A percentile compares a stretch with the other conserved stretches of the same genome.
These are phyloP conservation scores for Pampusana beccarii DNA, from an alignment of 2,113 vertebrate species.

Conservation along the genomic window DNA sequence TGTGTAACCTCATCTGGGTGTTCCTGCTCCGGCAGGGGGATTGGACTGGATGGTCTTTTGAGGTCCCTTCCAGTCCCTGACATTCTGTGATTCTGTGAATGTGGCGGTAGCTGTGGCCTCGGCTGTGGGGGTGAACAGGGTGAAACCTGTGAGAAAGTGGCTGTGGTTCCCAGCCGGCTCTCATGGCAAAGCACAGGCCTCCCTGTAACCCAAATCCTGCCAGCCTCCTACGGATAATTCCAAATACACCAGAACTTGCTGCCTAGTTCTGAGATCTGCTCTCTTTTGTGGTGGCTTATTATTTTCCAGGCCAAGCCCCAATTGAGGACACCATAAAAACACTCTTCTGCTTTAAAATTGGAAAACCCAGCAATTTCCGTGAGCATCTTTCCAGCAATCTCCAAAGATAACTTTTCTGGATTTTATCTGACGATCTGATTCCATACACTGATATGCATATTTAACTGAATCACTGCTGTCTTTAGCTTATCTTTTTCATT, in stretches of 20 bases:
- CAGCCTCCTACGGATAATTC: rapidly evolving
- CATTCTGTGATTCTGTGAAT: too few species aligned
- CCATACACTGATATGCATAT: background rate
- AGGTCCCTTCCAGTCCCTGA: too few species aligned
- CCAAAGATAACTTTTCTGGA: background rate
- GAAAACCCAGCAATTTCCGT: background rate
- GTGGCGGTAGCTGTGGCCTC: too few species aligned
- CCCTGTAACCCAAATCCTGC: rapidly evolving
- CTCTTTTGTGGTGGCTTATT: background rate
- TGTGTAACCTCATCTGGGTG: too few species aligned
- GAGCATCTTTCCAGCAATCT: background rate
- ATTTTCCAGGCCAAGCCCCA: background rate
- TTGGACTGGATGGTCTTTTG: too few species aligned
- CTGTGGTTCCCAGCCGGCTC: rapidly evolving
- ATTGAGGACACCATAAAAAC: background rate
- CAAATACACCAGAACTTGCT: background rate
- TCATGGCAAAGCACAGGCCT: rapidly evolving
- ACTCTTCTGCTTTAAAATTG: background rate
- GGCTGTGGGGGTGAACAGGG: rapidly evolving
- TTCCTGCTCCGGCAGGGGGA: too few species aligned
- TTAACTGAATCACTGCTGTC: background rate
- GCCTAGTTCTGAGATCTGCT: rapidly evolving
- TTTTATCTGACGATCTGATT: background rate
- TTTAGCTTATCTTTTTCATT: background rate
- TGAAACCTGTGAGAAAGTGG: background rate